Evolutionary conservation across 2,888 invertebrate species (phyloP).

Genomic region (Leptopilina drosophilae): DNA sequence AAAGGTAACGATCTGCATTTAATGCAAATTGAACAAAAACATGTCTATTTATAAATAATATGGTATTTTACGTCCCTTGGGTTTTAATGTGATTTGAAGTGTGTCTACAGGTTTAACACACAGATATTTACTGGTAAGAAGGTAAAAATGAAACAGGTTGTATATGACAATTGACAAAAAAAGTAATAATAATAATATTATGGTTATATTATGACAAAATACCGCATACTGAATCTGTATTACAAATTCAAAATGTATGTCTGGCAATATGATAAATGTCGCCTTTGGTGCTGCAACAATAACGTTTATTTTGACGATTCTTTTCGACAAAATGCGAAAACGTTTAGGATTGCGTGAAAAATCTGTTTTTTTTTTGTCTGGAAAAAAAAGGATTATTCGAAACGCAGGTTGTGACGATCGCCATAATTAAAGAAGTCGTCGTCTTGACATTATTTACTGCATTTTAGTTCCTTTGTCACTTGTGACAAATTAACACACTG

Average conservation of each 20-base stretch:
- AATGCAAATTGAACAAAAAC: conserved; percentile 61
- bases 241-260: conserved; percentile 41
- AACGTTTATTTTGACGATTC: conserved; percentile 12
- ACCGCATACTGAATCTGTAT: conserved; percentile 58
- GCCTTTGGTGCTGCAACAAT: not conserved
- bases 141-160: conserved; percentile 71
- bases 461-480: conserved; percentile 13
- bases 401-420: conserved; percentile 24
- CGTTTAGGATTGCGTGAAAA: not conserved
- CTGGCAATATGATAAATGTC: conserved; percentile 41
- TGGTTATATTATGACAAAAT: conserved; percentile 60
- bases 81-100: conserved; percentile 76
- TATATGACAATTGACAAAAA: conserved; percentile 74
- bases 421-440: not conserved
- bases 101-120: conserved; percentile 77
- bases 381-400: not conserved
- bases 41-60: conserved; percentile 24
- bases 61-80: conserved; percentile 68
- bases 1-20: conserved; percentile 65
- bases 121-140: conserved; percentile 75
- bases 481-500: not conserved
- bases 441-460: conserved; percentile 7
- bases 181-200: conserved; percentile 20
- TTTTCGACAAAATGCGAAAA: conserved; percentile 2
- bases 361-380: not conserved